A percentile compares a stretch with the other conserved stretches of the same genome.
Evolutionary conservation across 2,797 vertebrate genomes (phyloP).

Genomic region (Propithecus deckenii): DNA sequence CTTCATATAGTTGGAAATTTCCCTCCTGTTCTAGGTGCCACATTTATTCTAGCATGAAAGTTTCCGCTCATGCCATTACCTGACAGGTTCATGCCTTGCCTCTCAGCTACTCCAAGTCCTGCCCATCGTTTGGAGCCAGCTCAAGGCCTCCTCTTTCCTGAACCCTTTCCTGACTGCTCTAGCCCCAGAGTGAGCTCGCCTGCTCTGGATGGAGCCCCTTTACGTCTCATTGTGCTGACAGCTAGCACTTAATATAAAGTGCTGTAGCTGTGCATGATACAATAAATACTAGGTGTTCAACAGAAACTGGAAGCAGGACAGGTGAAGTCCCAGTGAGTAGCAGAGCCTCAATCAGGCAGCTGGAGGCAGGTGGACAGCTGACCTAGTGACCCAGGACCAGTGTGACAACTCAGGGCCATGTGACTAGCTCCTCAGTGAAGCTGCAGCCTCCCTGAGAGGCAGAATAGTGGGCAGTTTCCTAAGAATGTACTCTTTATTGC

Average conservation of each 20-base stretch:
- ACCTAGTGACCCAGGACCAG: neutral
- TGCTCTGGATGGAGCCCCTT: neutral
- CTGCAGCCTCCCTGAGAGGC: neutral
- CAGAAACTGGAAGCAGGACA: neutral
- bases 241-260: neutral
- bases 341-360: neutral
- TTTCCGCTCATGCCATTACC: neutral
- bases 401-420: neutral
- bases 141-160: neutral
- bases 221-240: neutral
- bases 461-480: neutral
- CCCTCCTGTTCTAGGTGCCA: neutral
- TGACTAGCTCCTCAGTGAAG: neutral
- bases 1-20: neutral
- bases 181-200: neutral
- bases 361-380: neutral
- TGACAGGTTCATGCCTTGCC: neutral
- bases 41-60: neutral
- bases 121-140: neutral
- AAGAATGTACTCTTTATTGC: no score
- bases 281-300: neutral
- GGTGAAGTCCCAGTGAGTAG: neutral
- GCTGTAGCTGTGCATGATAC: neutral
- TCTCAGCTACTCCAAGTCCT: neutral
- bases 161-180: neutral